These are phyloP conservation scores for Portevinia maculata DNA, from an alignment of 2,888 invertebrate species.

Conservation along the genomic window DNA sequence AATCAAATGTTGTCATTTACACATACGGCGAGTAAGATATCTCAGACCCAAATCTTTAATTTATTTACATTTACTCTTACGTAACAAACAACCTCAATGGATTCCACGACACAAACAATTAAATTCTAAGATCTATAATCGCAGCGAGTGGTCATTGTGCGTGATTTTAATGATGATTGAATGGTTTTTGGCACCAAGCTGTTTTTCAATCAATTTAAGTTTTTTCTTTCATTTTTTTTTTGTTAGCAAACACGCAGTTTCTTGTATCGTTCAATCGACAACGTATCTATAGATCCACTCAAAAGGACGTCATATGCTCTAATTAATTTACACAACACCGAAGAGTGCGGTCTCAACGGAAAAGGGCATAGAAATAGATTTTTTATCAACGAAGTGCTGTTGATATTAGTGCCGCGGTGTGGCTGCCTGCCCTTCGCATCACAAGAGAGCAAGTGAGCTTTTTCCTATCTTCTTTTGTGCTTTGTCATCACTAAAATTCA, in stretches of 20 bases:
- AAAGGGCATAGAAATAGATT: constrained; percentile 43
- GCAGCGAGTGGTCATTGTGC: neutral
- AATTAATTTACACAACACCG: constrained; percentile 58
- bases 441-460: constrained; percentile 52
- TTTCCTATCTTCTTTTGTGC: constrained; percentile 64
- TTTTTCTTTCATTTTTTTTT: too few species aligned
- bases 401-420: neutral
- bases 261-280: neutral
- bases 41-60: too few species aligned
- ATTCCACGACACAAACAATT: neutral
- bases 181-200: neutral
- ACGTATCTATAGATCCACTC: constrained; percentile 11
- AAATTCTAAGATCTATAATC: neutral
- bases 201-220: neutral
- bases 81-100: too few species aligned
- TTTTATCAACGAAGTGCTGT: constrained; percentile 62
- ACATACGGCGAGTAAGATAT: too few species aligned
- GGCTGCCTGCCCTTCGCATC: constrained; percentile 10
- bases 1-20: too few species aligned
- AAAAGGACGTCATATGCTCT: constrained; percentile 59
- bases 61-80: too few species aligned
- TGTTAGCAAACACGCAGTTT: neutral
- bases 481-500: constrained; percentile 70
- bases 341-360: constrained; percentile 22
- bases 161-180: neutral